A percentile compares a stretch with the other conserved stretches of the same genome.
Conservation (phyloP, 2,113 vertebrate genomes). For the Charina bottae region DNA sequence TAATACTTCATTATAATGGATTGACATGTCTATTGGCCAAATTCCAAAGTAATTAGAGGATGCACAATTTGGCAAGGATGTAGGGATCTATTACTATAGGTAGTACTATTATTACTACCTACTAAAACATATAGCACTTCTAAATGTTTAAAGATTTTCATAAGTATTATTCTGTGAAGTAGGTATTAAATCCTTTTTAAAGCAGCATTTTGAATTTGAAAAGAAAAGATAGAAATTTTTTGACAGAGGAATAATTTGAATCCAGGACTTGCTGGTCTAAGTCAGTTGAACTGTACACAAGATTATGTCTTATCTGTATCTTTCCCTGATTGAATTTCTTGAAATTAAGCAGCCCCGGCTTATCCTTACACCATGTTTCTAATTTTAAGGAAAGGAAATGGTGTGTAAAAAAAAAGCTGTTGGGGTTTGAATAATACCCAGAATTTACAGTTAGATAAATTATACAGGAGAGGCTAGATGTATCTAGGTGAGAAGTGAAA, state of each 20-base stretch:
- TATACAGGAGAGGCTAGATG: too few species aligned
- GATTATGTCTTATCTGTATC: background rate
- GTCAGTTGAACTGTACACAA: background rate
- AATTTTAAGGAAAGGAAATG: background rate
- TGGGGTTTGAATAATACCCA: too few species aligned
- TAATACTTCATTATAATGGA: background rate
- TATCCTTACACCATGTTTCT: background rate
- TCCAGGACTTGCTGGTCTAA: background rate
- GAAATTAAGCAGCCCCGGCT: background rate
- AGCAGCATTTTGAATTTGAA: background rate
- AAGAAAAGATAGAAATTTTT: background rate
- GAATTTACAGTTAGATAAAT: too few species aligned
- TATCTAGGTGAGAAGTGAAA: too few species aligned
- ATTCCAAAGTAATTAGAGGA: conserved; percentile 5
- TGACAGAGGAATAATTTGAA: background rate
- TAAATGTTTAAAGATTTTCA: background rate
- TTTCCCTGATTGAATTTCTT: background rate
- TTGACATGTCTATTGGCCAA: background rate
- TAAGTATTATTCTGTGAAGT: background rate
- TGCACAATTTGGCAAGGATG: background rate
- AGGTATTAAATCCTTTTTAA: background rate
- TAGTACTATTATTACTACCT: background rate
- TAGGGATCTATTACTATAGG: background rate
- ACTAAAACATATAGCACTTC: background rate
- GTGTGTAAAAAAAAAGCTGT: background rate